phyloP scores from a whole-genome alignment of 2,888 invertebrate genomes.

The Thysanoteuthis rhombus region DNA sequence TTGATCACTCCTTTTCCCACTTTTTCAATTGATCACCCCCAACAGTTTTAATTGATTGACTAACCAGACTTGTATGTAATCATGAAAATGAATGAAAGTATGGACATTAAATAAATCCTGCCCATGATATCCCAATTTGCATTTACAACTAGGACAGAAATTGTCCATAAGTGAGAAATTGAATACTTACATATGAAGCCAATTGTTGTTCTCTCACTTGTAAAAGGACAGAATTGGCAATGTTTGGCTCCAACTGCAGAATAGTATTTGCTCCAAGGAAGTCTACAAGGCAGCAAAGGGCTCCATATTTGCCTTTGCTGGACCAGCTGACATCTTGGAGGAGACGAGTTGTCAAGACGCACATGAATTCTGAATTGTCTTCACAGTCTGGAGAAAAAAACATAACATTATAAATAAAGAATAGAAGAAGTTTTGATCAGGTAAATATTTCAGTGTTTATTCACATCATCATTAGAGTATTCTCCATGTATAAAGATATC shows the following conservation, averaged over 20 bases:
- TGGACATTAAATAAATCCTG: not conserved
- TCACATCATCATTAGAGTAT: too few species aligned
- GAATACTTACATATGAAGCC: slow-evolving; percentile 68
- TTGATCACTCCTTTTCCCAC: too few species aligned
- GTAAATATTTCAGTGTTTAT: too few species aligned
- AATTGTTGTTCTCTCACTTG: slow-evolving; percentile 66
- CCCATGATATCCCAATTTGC: too few species aligned
- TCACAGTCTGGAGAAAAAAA: slow-evolving; percentile 38
- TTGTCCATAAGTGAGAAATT: not conserved
- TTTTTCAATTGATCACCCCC: too few species aligned
- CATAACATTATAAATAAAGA: not conserved
- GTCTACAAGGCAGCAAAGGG: slow-evolving; percentile 66
- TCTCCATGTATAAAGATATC: too few species aligned
- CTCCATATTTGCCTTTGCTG: slow-evolving; percentile 64
- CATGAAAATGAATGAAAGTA: not conserved
- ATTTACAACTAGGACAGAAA: too few species aligned
- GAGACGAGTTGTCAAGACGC: slow-evolving; percentile 43
- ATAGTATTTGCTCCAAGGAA: slow-evolving; percentile 66
- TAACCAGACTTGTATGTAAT: not conserved
- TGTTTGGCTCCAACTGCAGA: slow-evolving; percentile 62
- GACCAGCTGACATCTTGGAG: slow-evolving; percentile 60
- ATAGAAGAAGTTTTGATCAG: not conserved
- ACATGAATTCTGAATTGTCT: slow-evolving; percentile 49
- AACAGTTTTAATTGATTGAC: too few species aligned
- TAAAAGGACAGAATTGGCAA: slow-evolving; percentile 65